Base-by-base conservation (phyloP, 1,140 invertebrate species). In the Apis dorsata region DNA sequence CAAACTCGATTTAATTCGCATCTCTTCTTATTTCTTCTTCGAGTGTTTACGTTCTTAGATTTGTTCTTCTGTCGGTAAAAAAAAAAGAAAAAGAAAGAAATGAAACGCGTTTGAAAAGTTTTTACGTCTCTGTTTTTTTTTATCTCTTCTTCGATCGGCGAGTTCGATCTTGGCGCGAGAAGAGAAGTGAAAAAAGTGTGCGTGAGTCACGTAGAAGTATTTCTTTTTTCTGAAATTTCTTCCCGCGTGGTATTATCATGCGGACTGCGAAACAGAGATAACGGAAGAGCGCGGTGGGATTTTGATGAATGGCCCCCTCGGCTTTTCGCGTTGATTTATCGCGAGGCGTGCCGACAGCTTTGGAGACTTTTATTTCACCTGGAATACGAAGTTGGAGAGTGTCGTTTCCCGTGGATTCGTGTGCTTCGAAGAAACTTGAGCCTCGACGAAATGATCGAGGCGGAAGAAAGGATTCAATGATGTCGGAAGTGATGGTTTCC, bases 281-380 rank as follows among this genome's bases (percentile, higher is more conserved):
- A 34, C 13, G 34, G 51, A 60, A 60, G 49, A 60, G 34, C 34
- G n/a, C 11, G 55, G 15, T 57, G 49, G 51, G 55, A 68, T 79
- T 65, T n/a, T 69, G 76, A 70, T n/a, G 76, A 79, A 79, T 51
- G 53, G 66, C 21, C 66, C 15, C 13, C 51, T 12, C 28, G 11
- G 62, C 49, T 53, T 34, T 57, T 57, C 63, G 49, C 53, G 21
- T 17, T 79, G 76, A 79, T 70, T 70, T 79, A 79, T 70, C 66
- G 12, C 53, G 19, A 24, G n/a, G 24, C 68, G 44, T 8, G 49
- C 15, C 24, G 78, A 21, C 57, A 63, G 49, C 17, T 79, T 72
- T 53, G 17, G 1, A 11, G 17, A 62, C 19, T 28, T 75, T 65
- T 57, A 53, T 24, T 74, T 51, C 11, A 17, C 34, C 19, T 1